Evolutionary conservation across 2,888 invertebrate species (phyloP), one percentile per base, ranked within the genome.

Genomic region (Callyntrura guangdongensis): DNA sequence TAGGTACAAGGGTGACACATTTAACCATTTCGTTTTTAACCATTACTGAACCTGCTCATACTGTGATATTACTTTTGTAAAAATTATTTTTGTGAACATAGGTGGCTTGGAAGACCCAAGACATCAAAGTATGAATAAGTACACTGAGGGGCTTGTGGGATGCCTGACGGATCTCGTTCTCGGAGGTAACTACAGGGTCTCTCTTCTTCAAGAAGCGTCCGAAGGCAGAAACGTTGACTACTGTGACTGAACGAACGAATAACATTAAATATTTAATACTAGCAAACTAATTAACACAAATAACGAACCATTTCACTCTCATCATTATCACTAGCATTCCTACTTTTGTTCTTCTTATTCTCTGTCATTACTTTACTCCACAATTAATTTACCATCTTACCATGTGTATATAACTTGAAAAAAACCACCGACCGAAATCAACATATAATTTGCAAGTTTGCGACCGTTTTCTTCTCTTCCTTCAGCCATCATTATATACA

Each of bases 111-210:
- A 97, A 84, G 97, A 97, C 94, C 96, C 97, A 94, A 96, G 96
- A 93, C 96, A 97, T 79, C 94, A 94, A 72, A 95, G 95, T 90
- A 93, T 95, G 92, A 94, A 94, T 90, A 96, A 96, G 95, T 98
- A 97, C 95, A 96, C 96, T 84, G 96, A 96, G 91, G 98, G 98
- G 47, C 96, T 98, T 91, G 95, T 96, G 61, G 98, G 98, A 53
- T 98, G 98, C 95, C 97, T 98, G 94, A 97, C 97, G 67, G 97
- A 98, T 95, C 96, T 98, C 94, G 97, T 97, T 0, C 95, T 98
- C 81, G 97, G 97, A 93, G 97, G 97, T 14, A 97, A 98, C 95
- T 97, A 97, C 94, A 96, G 97, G 94, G 96, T 98, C 74, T 95
- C 95, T 87, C 94, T 96, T 74, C 94, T 95, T 61, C 96, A 97